Evolutionary conservation across 2,113 vertebrate genomes (phyloP), one percentile per base, ranked within the genome.

Genomic region (Arvicanthis niloticus): DNA sequence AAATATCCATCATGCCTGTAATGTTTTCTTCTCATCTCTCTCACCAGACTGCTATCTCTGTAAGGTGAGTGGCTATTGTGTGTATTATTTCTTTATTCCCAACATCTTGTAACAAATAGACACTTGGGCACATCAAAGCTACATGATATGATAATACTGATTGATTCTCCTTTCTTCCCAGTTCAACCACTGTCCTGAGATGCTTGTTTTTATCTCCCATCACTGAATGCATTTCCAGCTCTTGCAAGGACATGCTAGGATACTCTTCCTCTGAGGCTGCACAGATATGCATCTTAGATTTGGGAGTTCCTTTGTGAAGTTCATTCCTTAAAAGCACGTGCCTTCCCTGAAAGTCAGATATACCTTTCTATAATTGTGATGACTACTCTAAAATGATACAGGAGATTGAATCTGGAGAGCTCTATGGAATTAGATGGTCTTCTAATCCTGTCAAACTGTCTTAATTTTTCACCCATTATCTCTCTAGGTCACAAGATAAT

Each of bases 381-480:
- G 53, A 85, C 37, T 53, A 51, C 26, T 70, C 70, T 60, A 19
- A 37, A 67, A 81, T 40, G 19, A 93, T 58, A 53, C 42, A 45
- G 48, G 56, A 29, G 6, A 34, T 77, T 88, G 78, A 95, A 60
- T 91, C 70, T 93, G 84, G 73, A 89, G 62, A 85, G 29, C 1
- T n/a, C 15, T 34, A 24, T 70, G 21, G 51, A 21, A 85, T 91
- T 91, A 93, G n/a, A 76, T 88, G 56, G 72, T 45, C 21, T 81
- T 96, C 91, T 91, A 94, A 48, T 4, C 73, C 42, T 68, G 45
- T 2, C 24, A 4, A 80, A 91, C 7, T 81, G 7, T 42, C 22
- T 58, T 96, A 51, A 73, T 93, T 72, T 96, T 34, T 91, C 70
- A 22, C 26, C 37, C 53, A 24, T 93, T 62, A 58, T 91, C 94